These are phyloP conservation scores for Yponomeuta plumbellus DNA, from an alignment of 2,888 invertebrate species.

Conservation along the genomic window DNA sequence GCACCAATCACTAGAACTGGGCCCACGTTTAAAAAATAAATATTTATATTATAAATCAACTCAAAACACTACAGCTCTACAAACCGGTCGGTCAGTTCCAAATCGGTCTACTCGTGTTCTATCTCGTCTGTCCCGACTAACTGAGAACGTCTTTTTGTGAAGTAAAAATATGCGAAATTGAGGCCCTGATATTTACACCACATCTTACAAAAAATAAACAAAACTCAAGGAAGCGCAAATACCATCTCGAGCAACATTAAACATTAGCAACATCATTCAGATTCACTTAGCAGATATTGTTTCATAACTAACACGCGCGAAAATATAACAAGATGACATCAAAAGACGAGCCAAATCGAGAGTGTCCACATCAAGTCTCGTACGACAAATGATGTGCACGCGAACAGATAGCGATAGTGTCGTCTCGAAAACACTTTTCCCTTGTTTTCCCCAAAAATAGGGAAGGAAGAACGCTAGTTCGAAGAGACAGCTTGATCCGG, in stretches of 20 bases:
- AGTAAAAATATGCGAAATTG: too few relatives aligned
- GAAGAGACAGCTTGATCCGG: slow-evolving; percentile 69
- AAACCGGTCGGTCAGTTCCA: too few relatives aligned
- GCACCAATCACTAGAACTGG: too few relatives aligned
- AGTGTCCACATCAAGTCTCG: slow-evolving; percentile 36
- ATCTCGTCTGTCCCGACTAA: too few relatives aligned
- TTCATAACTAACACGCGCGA: neutral
- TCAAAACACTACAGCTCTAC: too few relatives aligned
- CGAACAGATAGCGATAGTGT: slow-evolving; percentile 61
- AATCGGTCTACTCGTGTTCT: too few relatives aligned
- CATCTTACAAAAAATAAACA: too few relatives aligned
- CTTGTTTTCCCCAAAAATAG: slow-evolving; percentile 58
- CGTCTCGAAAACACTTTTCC: slow-evolving; percentile 61
- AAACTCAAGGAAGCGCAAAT: too few relatives aligned
- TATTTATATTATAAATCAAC: too few relatives aligned
- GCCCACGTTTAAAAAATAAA: too few relatives aligned
- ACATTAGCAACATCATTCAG: neutral
- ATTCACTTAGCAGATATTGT: neutral
- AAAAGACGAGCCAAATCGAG: slow-evolving; percentile 26
- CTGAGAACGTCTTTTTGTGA: too few relatives aligned
- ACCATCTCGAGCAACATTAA: neutral
- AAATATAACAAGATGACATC: slow-evolving; percentile 32
- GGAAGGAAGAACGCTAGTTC: slow-evolving; percentile 59
- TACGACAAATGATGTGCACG: slow-evolving; percentile 61
- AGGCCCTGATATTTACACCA: too few relatives aligned